Evolutionary conservation across 2,888 invertebrate genomes (phyloP), one percentile per base, ranked within the genome.

Genomic region (Melangyna quadrimaculata): DNA sequence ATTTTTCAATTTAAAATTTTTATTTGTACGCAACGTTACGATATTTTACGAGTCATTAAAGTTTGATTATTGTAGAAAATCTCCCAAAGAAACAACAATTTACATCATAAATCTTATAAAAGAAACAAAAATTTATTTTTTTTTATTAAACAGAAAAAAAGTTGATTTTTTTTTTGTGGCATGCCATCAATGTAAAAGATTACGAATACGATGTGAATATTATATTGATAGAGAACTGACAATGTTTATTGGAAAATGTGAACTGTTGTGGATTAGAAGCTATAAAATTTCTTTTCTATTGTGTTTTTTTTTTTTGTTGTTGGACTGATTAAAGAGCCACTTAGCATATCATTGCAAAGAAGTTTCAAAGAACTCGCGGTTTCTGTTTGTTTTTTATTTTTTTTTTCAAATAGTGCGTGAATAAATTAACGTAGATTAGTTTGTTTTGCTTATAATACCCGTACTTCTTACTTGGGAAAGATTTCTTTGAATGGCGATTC

Each of bases 21-120:
- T 40, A 27, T 61, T 24, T 40, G n/a, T n/a, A 24, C 43, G 12
- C 12, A 17, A 63, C 3, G 45, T 65, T 45, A 65, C 65, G 19
- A 45, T 19, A 65, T 45, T 65, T 65, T 45, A 65, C 45, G 65
- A 65, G 29, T 45, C 45, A 43, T 29, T 63, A 63, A 63, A 63
- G 10, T 43, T 43, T 29, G 63, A 63, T 43, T 63, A 63, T 63
- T 63, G 40, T 27, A 43, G 63, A 43, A 63, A 40, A 63, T 63
- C 63, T 43, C 19, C 5, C n/a, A 12, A 43, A 0, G 12, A 43
- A 7, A n/a, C 2, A 63, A 45, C 19, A 43, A 65, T 45, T 45
- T 45, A 45, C 19, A 65, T 45, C 29, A 32, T 65, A 65, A 32
- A 65, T 65, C 65, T 65, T 65, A 1, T 19, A 63, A 63, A 43